A percentile compares a stretch with the other conserved stretches of the same genome.
Evolutionary conservation across 2,797 vertebrate species (phyloP).

Genomic region (Syncerus caffer): DNA sequence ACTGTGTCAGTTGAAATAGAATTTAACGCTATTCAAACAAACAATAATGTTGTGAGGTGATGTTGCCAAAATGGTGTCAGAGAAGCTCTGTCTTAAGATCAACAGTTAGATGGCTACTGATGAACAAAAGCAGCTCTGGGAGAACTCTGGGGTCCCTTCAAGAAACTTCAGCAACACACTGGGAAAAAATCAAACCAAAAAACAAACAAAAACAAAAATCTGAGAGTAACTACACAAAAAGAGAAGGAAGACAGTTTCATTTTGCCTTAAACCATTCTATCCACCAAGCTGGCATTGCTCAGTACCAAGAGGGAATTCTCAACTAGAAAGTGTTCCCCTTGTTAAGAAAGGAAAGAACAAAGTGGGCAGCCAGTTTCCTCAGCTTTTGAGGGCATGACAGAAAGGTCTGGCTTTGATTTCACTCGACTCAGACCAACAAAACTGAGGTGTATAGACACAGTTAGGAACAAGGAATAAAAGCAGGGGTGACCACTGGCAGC

Average conservation of each 20-base stretch:
- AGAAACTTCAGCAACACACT: not conserved
- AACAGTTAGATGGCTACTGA: not conserved
- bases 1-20: not conserved
- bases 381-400: not conserved
- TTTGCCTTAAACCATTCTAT: not conserved
- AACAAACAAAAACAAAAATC: not conserved
- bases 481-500: not conserved
- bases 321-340: not conserved
- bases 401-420: not conserved
- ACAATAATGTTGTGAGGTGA: not conserved
- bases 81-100: not conserved
- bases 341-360: not conserved
- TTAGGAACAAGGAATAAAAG: not conserved
- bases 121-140: not conserved
- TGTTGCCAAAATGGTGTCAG: not conserved
- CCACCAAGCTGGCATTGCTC: not conserved
- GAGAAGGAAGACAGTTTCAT: not conserved
- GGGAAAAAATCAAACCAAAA: not conserved
- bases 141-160: not conserved
- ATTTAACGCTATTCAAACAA: not conserved
- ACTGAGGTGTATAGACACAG: not conserved
- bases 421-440: not conserved
- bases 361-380: not conserved
- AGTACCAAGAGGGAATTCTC: not conserved
- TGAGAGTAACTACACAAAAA: not conserved